A percentile compares a stretch with the other conserved stretches of the same genome.
phyloP scores from a whole-genome alignment of 2,888 invertebrate genomes.

The Tanypteryx hageni region DNA sequence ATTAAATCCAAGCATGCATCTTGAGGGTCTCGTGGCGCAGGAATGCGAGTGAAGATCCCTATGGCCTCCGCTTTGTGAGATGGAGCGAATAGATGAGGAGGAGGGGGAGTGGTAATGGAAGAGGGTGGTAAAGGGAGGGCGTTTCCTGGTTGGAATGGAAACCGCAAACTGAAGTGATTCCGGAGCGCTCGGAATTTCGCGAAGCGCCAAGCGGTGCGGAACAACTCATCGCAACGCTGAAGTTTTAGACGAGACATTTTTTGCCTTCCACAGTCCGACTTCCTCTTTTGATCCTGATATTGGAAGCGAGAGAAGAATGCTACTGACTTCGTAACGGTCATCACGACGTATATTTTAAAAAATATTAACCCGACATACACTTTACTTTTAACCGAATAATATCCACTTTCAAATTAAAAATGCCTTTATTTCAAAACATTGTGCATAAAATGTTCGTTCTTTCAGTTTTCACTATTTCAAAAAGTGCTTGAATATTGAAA shows the following conservation, averaged over 20 bases:
- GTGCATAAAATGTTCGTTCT: no score
- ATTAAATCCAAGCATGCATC: neutral
- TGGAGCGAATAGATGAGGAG: neutral
- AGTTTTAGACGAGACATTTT: no score
- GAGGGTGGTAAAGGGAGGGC: neutral
- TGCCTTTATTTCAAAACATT: no score
- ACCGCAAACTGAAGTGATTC: slow-evolving; percentile 22
- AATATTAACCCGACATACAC: no score
- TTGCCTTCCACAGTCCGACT: neutral
- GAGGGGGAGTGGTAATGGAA: neutral
- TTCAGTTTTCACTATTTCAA: no score
- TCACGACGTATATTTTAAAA: no score
- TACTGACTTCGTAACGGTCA: no score
- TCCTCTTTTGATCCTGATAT: neutral
- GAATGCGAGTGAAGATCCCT: neutral
- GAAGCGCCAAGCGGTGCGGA: neutral
- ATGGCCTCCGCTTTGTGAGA: neutral
- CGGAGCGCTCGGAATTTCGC: neutral
- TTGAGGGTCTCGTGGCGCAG: neutral
- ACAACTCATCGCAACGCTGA: neutral
- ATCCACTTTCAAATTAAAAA: no score
- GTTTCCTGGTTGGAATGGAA: neutral
- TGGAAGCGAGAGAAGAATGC: neutral
- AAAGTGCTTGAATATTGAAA: no score
- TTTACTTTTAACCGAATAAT: no score